Percentiles rank a stretch among this genome's conserved stretches.
Evolutionary conservation across 1,140 invertebrate species (phyloP).

Genomic region (Drosophila ambigua): DNA sequence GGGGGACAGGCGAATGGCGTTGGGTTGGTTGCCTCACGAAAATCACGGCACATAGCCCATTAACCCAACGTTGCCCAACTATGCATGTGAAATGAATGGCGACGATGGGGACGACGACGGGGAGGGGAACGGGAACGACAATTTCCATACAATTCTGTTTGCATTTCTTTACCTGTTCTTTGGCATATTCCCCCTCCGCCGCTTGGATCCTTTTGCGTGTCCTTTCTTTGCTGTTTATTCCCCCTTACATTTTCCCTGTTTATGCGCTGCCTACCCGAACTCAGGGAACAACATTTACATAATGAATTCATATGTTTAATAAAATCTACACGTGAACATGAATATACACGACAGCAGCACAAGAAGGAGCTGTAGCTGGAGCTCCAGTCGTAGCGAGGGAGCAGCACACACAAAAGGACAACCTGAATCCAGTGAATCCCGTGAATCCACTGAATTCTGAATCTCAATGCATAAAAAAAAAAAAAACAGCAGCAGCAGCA

Average conservation of each 20-base stretch:
- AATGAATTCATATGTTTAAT: conserved; percentile 83
- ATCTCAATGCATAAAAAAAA: no score
- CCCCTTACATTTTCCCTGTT: no score
- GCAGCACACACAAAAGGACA: conserved; percentile 48
- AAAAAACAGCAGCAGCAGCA: background rate
- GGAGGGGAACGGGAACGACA: conserved; percentile 25
- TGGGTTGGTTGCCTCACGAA: conserved; percentile 33
- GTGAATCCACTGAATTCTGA: conserved; percentile 23
- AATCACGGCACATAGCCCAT: conserved; percentile 79
- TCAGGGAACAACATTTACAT: conserved; percentile 66
- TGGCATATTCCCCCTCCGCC: conserved; percentile 19
- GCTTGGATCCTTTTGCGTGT: conserved; percentile 10
- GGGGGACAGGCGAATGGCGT: background rate
- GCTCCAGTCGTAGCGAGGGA: background rate
- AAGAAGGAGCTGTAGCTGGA: no score
- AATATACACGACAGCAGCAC: conserved; percentile 19
- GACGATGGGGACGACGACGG: conserved; percentile 19
- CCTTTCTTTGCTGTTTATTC: no score
- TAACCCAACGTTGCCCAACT: conserved; percentile 68
- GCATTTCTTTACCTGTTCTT: conserved; percentile 13
- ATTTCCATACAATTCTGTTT: conserved; percentile 67
- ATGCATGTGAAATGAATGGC: conserved; percentile 42
- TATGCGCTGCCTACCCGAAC: conserved; percentile 6
- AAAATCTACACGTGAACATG: conserved; percentile 79
- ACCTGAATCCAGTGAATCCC: conserved; percentile 29